phyloP scores from a whole-genome alignment of 2,797 vertebrate species.

The Amblyraja radiata region DNA sequence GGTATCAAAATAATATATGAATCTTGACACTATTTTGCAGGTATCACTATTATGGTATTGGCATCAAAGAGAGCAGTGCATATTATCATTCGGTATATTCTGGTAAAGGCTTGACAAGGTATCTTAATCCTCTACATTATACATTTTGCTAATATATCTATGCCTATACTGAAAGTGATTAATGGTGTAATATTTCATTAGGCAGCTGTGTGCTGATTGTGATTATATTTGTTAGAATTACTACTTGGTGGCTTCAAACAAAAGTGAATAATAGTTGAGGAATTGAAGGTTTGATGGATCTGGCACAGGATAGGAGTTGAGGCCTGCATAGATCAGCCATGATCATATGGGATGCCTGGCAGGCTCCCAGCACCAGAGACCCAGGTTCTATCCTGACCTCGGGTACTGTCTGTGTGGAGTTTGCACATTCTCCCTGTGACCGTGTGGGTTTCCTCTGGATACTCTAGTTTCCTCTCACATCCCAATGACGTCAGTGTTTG shows the following conservation, averaged over 20 bases:
- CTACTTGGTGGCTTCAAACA: constrained; percentile 44
- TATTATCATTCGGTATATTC: constrained; percentile 98
- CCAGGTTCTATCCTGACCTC: no score
- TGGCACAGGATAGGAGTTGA: no score
- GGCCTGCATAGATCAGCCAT: no score
- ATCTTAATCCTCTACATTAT: constrained; percentile 40
- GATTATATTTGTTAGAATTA: constrained; percentile 47
- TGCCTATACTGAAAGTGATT: constrained; percentile 25
- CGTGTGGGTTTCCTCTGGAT: no score
- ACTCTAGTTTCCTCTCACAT: no score
- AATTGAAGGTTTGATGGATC: no score
- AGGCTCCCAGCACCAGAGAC: no score
- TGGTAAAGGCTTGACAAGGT: constrained; percentile 96
- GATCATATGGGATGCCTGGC: no score
- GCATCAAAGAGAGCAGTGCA: constrained; percentile 95
- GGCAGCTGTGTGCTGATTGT: constrained; percentile 49
- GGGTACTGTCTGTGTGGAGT: no score
- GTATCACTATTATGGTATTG: constrained; percentile 97
- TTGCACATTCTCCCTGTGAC: no score
- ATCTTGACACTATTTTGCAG: constrained; percentile 51
- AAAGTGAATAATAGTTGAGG: constrained; percentile 25
- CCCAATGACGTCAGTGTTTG: no score
- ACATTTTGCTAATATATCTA: constrained; percentile 21
- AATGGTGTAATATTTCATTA: constrained; percentile 44
- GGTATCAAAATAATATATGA: constrained; percentile 40